Conservation (phyloP, 2,797 vertebrate genomes). For the Phoebastria nigripes region DNA sequence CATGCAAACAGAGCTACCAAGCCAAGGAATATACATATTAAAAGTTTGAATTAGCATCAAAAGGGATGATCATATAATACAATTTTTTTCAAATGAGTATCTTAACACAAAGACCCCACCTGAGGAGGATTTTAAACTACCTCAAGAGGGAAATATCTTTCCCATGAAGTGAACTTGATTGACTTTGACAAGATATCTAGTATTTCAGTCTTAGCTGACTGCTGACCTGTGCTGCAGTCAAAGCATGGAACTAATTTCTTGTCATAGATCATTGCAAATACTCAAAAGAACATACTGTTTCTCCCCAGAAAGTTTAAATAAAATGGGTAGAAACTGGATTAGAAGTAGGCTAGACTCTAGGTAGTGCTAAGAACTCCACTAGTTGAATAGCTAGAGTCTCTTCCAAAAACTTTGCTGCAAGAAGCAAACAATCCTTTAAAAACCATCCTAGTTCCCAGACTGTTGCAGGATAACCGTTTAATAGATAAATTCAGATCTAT, state of each 20-base stretch:
- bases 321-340: background rate
- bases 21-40: background rate
- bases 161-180: background rate
- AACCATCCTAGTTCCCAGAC: background rate
- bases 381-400: background rate
- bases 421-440: background rate
- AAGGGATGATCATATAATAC: background rate
- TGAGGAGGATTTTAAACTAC: background rate
- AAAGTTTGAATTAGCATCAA: background rate
- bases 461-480: background rate
- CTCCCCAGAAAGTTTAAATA: background rate
- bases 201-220: slow-evolving; percentile 1
- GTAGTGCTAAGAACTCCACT: background rate
- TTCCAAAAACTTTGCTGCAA: background rate
- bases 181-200: slow-evolving; percentile 1
- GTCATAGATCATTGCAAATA: background rate
- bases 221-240: slow-evolving; percentile 14
- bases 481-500: background rate
- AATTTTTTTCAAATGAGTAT: background rate
- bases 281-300: background rate
- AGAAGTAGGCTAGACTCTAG: background rate
- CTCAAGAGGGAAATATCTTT: background rate
- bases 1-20: background rate
- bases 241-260: slow-evolving; percentile 12
- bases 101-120: background rate